phyloP scores from a whole-genome alignment of 2,888 invertebrate species.

The Aleiodes testaceus region DNA sequence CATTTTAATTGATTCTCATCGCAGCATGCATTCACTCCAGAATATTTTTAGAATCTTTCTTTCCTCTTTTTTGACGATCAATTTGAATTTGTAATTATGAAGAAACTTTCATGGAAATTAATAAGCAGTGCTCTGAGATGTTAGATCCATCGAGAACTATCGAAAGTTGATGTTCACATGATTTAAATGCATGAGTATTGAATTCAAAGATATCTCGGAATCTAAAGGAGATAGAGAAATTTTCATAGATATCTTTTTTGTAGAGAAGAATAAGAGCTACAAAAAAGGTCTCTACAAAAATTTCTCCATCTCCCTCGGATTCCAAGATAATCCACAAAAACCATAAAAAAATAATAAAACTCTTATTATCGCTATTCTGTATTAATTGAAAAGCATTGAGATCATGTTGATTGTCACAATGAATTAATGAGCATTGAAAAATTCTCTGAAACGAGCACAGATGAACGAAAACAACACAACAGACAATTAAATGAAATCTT shows the following conservation, averaged over 20 bases:
- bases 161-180: too few relatives aligned
- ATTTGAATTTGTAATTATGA: background rate
- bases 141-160: background rate
- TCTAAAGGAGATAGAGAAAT: too few relatives aligned
- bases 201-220: too few relatives aligned
- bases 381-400: too few relatives aligned
- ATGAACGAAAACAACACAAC: background rate
- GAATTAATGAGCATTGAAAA: conserved; percentile 2
- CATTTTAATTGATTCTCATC: background rate
- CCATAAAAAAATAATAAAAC: too few relatives aligned
- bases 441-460: background rate
- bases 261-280: too few relatives aligned
- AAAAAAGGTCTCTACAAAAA: too few relatives aligned
- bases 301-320: too few relatives aligned
- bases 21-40: conserved; percentile 7
- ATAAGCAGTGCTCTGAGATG: background rate
- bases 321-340: too few relatives aligned
- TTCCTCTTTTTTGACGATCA: background rate
- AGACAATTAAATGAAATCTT: conserved; percentile 2
- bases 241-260: too few relatives aligned
- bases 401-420: background rate
- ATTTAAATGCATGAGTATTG: too few relatives aligned
- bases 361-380: too few relatives aligned
- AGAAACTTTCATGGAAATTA: background rate
- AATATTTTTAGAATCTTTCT: background rate